Conservation (phyloP, 2,888 invertebrate species). For the Spatulosminthurus flaviceps region DNA sequence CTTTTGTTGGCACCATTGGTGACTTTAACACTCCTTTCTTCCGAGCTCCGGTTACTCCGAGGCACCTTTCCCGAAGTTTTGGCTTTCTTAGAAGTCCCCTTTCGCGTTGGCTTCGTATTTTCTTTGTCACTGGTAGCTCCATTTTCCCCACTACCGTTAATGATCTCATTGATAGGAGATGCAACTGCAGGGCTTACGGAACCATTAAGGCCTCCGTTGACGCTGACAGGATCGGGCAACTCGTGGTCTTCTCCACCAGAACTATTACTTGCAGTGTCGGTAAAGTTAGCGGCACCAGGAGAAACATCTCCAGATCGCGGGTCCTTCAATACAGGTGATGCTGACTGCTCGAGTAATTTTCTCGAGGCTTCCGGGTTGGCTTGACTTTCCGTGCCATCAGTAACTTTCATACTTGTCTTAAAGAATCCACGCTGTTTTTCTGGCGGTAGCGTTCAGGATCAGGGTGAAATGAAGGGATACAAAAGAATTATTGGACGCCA, state of each 20-base stretch:
- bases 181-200: slow-evolving; percentile 39
- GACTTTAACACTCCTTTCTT: slow-evolving; percentile 46
- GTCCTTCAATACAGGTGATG: slow-evolving; percentile 38
- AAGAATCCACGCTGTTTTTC: slow-evolving; percentile 10
- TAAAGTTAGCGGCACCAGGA: slow-evolving; percentile 22
- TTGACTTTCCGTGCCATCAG: slow-evolving; percentile 55
- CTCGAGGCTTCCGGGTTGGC: slow-evolving; percentile 45
- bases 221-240: slow-evolving; percentile 15
- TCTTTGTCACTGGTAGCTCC: slow-evolving; percentile 53
- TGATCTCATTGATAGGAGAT: slow-evolving; percentile 44
- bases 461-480: neutral
- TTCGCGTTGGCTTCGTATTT: slow-evolving; percentile 44
- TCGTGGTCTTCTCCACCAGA: slow-evolving; percentile 50
- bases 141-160: slow-evolving; percentile 51
- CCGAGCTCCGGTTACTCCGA: slow-evolving; percentile 44
- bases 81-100: slow-evolving; percentile 48
- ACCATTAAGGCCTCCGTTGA: slow-evolving; percentile 20
- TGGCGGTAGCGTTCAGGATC: neutral
- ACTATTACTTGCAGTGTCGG: slow-evolving; percentile 35
- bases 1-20: slow-evolving; percentile 54
- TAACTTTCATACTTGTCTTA: slow-evolving; percentile 56
- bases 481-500: neutral
- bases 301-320: slow-evolving; percentile 21
- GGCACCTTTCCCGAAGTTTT: slow-evolving; percentile 41
- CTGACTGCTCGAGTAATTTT: slow-evolving; percentile 41